Conservation (phyloP, 1,140 invertebrate genomes). For the Augochlora pura region DNA sequence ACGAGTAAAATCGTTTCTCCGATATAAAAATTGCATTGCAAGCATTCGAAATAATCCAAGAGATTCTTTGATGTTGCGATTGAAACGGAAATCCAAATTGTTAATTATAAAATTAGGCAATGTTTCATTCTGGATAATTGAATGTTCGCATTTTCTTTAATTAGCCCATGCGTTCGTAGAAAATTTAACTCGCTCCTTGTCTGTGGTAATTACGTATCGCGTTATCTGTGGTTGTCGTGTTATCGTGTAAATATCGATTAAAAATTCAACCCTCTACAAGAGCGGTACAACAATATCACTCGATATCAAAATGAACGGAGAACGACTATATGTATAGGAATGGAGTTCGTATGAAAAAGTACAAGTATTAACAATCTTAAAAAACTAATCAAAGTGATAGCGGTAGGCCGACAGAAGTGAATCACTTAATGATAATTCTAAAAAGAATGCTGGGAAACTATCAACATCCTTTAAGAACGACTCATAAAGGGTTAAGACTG, state of each 20-base stretch:
- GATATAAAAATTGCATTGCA: neutral
- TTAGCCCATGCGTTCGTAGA: neutral
- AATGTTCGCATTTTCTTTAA: too few species aligned
- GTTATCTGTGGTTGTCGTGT: conserved; percentile 25
- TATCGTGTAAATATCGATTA: conserved; percentile 16
- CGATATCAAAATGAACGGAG: neutral
- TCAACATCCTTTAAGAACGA: neutral
- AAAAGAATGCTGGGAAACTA: neutral
- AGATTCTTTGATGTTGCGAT: too few species aligned
- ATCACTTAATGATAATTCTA: neutral
- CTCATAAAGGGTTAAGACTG: neutral
- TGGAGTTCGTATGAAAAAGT: neutral
- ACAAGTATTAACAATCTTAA: neutral
- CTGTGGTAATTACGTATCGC: conserved; percentile 38
- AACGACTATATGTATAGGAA: neutral
- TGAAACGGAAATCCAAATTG: neutral
- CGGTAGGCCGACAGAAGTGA: conserved; percentile 23
- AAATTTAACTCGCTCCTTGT: neutral
- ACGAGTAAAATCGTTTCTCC: neutral
- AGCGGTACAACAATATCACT: neutral
- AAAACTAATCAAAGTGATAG: neutral
- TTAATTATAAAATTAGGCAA: neutral
- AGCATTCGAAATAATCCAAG: neutral
- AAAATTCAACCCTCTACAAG: conserved; percentile 2
- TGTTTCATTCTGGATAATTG: neutral